Conservation (phyloP, 1,140 invertebrate species). For the Halyomorpha halys region DNA sequence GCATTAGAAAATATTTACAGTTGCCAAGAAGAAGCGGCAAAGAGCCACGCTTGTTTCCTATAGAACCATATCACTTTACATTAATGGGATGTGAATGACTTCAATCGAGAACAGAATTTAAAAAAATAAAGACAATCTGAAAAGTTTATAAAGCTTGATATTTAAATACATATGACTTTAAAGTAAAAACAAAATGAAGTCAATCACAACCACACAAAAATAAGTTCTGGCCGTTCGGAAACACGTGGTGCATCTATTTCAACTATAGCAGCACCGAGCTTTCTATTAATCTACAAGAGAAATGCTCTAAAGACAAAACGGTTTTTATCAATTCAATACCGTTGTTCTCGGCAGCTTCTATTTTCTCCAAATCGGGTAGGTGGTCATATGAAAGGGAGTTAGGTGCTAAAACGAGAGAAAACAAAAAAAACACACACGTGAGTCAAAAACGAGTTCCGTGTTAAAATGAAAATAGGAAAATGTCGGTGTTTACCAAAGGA, state of each 20-base stretch:
- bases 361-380: conserved; percentile 33
- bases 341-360: conserved; percentile 32
- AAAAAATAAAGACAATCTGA: not conserved
- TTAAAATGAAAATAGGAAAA: conserved; percentile 19
- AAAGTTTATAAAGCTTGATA: not conserved
- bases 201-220: conserved; percentile 3
- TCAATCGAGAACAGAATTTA: not conserved
- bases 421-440: conserved; percentile 26
- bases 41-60: conserved; percentile 10
- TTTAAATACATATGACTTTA: not conserved
- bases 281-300: conserved; percentile 14
- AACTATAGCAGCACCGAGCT: conserved; percentile 13
- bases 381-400: conserved; percentile 32
- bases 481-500: conserved; percentile 23
- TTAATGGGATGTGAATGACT: conserved; percentile 2
- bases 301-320: conserved; percentile 23
- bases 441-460: conserved; percentile 19
- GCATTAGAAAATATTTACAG: conserved; percentile 4
- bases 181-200: not conserved
- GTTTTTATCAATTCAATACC: conserved; percentile 27
- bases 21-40: conserved; percentile 16
- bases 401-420: conserved; percentile 32
- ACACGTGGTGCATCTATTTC: conserved; percentile 14
- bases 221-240: conserved; percentile 4
- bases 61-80: not conserved